Base-by-base conservation (phyloP, 2,797 vertebrate genomes). In the Pseudochromis fuscus region DNA sequence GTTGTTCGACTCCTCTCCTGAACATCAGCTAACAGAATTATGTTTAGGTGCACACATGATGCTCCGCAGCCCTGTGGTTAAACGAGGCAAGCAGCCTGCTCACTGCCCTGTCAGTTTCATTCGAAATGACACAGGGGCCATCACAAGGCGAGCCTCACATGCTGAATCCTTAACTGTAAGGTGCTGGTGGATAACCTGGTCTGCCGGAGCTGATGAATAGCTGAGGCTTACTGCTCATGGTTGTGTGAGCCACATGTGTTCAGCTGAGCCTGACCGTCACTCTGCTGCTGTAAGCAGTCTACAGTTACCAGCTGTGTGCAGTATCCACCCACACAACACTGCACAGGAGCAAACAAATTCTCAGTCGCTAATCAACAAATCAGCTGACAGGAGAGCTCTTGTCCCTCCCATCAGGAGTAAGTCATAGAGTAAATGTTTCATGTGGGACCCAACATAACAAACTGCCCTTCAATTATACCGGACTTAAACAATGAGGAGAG, bases 51-150 rank as follows among this genome's bases (percentile, higher is more conserved):
- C 64, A 56, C 4, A 38, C 67, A 57, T 77, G 80, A 87, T 75
- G 64, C 85, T 79, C 69, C 72, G 30, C 79, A 81, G n/a, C 67
- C 50, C 56, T 68, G 75, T 67, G 80, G 76, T 87, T 62, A 65
- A n/a, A 69, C 69, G 45, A 84, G 66, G 72, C 78, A 57, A 83
- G 69, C 75, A 25, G 68, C 78, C 87, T 71, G 71, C 83, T 86
- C 67, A 28, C 83, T 89, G 86, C 91, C 87, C 83, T 89, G 86
- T 92, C 87, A 86, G 88, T 90, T 92, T 82, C 86, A 88, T 89
- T 89, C 83, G 81, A 88, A 86, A 73, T 82, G 84, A 85, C 85
- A 82, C 76, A 66, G 59, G 63, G 60, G 77, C 62, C 70, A 57
- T 82, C 70, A 63, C 56, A 60, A 68, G 57, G 57, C 23, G 10